These are phyloP conservation scores for Mongoloraphidia duomilia DNA, from an alignment of 2,888 invertebrate species.

Conservation along the genomic window DNA sequence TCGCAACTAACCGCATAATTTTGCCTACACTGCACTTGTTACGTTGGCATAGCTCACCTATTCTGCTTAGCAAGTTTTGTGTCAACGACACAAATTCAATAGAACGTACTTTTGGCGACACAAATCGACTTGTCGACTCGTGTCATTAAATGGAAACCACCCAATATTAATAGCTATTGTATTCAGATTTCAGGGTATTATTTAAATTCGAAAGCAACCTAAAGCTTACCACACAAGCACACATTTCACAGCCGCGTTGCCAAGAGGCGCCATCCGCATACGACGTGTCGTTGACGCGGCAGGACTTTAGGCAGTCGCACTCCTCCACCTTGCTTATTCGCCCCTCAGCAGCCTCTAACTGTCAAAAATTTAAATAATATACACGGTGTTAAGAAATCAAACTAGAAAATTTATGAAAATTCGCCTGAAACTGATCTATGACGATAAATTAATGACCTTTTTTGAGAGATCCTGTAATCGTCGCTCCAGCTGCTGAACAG, in stretches of 20 bases:
- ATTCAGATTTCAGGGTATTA: too few relatives aligned
- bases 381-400: neutral
- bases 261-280: slow-evolving; percentile 74
- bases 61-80: too few relatives aligned
- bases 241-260: slow-evolving; percentile 73
- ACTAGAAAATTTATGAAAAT: neutral
- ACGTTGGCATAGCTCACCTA: too few relatives aligned
- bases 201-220: too few relatives aligned
- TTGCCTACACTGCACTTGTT: too few relatives aligned
- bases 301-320: slow-evolving; percentile 84
- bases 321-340: slow-evolving; percentile 66
- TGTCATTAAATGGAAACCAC: too few relatives aligned
- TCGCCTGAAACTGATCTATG: slow-evolving; percentile 16
- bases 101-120: too few relatives aligned
- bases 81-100: too few relatives aligned
- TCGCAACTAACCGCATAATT: too few relatives aligned
- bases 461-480: slow-evolving; percentile 69
- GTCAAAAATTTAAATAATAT: slow-evolving; percentile 23
- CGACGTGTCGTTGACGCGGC: slow-evolving; percentile 64
- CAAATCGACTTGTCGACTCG: too few relatives aligned
- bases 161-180: too few relatives aligned
- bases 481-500: slow-evolving; percentile 65
- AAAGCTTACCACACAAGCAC: slow-evolving; percentile 66
- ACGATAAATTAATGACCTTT: slow-evolving; percentile 52
- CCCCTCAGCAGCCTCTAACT: slow-evolving; percentile 71